phyloP scores from a whole-genome alignment of 2,797 vertebrate species.

The Avahi laniger region DNA sequence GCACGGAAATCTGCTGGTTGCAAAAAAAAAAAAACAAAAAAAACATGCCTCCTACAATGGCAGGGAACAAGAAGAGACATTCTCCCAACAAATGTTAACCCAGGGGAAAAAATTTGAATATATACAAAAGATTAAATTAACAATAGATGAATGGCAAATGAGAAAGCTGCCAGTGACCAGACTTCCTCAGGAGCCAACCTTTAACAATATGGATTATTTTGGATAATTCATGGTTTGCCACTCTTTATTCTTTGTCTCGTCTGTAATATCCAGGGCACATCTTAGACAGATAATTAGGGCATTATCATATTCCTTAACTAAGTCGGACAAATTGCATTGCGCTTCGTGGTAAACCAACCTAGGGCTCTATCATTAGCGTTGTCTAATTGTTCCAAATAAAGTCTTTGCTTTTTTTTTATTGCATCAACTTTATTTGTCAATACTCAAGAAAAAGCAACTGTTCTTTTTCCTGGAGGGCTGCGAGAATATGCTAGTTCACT shows the following conservation, averaged over 20 bases:
- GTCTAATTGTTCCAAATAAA: conserved; percentile 84
- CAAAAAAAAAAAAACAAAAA: conserved; percentile 52
- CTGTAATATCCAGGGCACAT: conserved; percentile 80
- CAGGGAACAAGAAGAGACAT: conserved; percentile 71
- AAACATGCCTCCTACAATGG: conserved; percentile 73
- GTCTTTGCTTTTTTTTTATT: conserved; percentile 66
- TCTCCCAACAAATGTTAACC: conserved; percentile 80
- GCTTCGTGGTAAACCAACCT: conserved; percentile 75
- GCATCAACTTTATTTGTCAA: conserved; percentile 81
- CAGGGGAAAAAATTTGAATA: conserved; percentile 76
- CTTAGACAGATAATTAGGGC: conserved; percentile 84
- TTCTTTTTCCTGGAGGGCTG: conserved; percentile 73
- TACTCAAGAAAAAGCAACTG: conserved; percentile 65
- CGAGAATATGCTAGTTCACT: conserved; percentile 80
- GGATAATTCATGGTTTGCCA: conserved; percentile 83
- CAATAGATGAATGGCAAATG: conserved; percentile 80
- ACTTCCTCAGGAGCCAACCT: conserved; percentile 81
- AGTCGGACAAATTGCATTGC: conserved; percentile 80
- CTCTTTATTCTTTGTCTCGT: conserved; percentile 80
- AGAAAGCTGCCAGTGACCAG: conserved; percentile 80
- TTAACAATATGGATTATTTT: conserved; percentile 83
- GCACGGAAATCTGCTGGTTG: conserved; percentile 71
- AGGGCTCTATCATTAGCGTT: conserved; percentile 79
- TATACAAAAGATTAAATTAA: conserved; percentile 79
- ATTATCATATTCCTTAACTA: conserved; percentile 86